These are phyloP conservation scores for Pimephales promelas DNA, from an alignment of 2,113 vertebrate genomes.

Conservation along the genomic window DNA sequence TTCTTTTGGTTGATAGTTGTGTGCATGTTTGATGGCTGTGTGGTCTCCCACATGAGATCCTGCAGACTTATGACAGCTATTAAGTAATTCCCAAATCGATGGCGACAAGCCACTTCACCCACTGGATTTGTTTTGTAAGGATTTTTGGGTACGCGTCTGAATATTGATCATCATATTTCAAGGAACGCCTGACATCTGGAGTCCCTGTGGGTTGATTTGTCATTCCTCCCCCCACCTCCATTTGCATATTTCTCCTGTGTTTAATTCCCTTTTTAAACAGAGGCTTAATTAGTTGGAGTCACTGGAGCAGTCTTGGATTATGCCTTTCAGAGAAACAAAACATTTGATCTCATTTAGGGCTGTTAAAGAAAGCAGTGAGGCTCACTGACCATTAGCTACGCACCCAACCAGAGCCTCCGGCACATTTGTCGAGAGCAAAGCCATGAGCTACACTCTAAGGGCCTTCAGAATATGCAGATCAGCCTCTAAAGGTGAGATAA, in stretches of 20 bases:
- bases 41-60: constrained; percentile 52
- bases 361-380: constrained; percentile 47
- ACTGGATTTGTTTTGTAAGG: neutral
- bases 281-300: constrained; percentile 54
- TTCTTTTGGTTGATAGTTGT: constrained; percentile 45
- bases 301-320: constrained; percentile 54
- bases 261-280: constrained; percentile 58
- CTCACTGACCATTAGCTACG: constrained; percentile 55
- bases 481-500: constrained; percentile 11
- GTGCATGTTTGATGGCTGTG: constrained; percentile 32
- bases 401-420: constrained; percentile 33
- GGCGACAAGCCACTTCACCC: constrained; percentile 51
- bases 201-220: constrained; percentile 51
- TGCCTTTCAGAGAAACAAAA: constrained; percentile 47
- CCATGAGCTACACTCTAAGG: constrained; percentile 4
- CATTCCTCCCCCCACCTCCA: constrained; percentile 9
- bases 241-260: constrained; percentile 51
- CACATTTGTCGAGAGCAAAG: constrained; percentile 18
- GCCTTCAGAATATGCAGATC: constrained; percentile 16
- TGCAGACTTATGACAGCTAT: constrained; percentile 61
- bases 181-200: constrained; percentile 20
- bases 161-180: constrained; percentile 40
- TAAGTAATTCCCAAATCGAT: constrained; percentile 71
- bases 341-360: constrained; percentile 53
- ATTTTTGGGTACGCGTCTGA: constrained; percentile 17